Conservation (phyloP, 2,113 vertebrate species). For the Synodontis membranacea region DNA sequence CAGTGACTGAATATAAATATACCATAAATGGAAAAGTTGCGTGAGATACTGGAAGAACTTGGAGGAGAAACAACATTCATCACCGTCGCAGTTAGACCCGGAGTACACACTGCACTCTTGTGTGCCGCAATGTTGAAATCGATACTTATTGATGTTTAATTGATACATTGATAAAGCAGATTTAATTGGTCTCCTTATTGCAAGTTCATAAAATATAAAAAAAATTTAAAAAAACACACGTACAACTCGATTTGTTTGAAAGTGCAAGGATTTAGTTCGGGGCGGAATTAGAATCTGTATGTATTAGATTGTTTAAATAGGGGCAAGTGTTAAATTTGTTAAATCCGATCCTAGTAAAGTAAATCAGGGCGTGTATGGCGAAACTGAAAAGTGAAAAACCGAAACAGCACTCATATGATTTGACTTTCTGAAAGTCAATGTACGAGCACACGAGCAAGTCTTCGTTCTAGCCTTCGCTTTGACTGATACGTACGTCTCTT, state of each 20-base stretch:
- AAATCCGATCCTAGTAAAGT: no score
- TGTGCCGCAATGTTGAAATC: neutral
- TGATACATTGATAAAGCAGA: neutral
- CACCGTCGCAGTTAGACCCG: no score
- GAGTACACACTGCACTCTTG: no score
- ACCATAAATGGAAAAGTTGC: neutral
- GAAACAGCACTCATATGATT: neutral
- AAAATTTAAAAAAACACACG: no score
- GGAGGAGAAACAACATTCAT: neutral
- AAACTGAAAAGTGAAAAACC: no score
- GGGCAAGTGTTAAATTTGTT: no score
- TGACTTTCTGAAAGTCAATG: no score
- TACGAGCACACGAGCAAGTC: neutral
- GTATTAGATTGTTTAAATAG: no score
- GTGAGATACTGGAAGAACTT: neutral
- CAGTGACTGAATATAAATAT: neutral
- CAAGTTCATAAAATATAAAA: neutral
- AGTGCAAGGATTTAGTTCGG: neutral
- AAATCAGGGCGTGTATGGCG: no score
- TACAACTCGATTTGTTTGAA: no score
- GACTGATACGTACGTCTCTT: neutral
- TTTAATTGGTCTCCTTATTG: neutral
- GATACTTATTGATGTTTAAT: neutral
- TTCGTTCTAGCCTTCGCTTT: neutral
- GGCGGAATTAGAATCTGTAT: neutral